phyloP scores from a whole-genome alignment of 2,888 invertebrate genomes.

The Barypeithes pellucidus region DNA sequence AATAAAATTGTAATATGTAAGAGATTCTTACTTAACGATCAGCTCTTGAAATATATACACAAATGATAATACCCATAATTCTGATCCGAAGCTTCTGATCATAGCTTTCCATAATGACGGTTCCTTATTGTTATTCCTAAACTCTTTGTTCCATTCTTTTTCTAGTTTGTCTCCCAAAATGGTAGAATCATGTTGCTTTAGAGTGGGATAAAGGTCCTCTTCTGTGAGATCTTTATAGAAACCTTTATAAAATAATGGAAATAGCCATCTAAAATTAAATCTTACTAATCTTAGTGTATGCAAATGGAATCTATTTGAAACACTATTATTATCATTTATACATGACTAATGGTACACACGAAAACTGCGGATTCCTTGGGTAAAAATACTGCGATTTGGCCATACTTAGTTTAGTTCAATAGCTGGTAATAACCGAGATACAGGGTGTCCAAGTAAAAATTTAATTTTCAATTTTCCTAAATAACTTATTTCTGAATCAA shows the following conservation, averaged over 20 bases:
- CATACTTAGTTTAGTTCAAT: no score
- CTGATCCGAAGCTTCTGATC: constrained; percentile 57
- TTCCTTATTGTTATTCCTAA: constrained; percentile 52
- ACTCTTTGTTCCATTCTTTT: constrained; percentile 62
- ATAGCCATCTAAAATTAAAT: constrained; percentile 70
- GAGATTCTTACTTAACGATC: constrained; percentile 55
- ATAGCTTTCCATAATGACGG: constrained; percentile 60
- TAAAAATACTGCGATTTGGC: no score
- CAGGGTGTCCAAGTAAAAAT: no score
- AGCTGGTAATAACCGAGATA: no score
- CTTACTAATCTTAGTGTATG: no score
- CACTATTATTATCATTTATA: no score
- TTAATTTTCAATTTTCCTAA: no score
- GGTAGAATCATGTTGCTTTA: constrained; percentile 69
- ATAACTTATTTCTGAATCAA: no score
- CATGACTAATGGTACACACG: no score
- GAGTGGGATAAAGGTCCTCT: constrained; percentile 71
- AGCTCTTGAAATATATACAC: constrained; percentile 53
- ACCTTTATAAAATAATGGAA: constrained; percentile 71
- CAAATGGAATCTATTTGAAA: no score
- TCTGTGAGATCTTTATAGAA: constrained; percentile 70
- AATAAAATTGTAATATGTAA: no score
- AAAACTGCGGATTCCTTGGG: no score
- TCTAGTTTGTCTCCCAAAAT: constrained; percentile 69
- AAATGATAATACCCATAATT: constrained; percentile 53